Base-by-base conservation (phyloP, 2,888 invertebrate genomes). In the Dynastes maya region DNA sequence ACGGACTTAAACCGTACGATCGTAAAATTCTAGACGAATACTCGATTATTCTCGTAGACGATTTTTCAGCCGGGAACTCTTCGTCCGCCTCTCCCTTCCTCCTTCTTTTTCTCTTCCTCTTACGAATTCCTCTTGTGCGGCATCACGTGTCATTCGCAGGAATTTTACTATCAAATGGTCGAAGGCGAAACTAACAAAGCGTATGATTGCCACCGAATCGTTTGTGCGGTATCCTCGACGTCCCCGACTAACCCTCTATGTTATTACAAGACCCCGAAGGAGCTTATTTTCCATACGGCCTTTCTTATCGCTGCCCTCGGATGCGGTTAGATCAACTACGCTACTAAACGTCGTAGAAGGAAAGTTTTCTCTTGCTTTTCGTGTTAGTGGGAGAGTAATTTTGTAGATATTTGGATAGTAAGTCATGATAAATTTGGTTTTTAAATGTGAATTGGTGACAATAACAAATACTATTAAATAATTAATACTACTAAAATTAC, bases 91-190 rank as follows among this genome's bases (percentile, higher is more conserved):
- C 45, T 8, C 45, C 45, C 45, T 8, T 11, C 45, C 45, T 45
- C 8, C 8, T 11, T 45, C 45, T 11, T 9, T 67, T 45, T 49
- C 45, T 49, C n/a, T n/a, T 67, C 16, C 45, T 49, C 45, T 67
- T 75, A 53, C 37, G 78, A 67, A 85, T 86, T 84, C 85, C 77
- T 79, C 77, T 72, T 61, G 77, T 78, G 83, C 80, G 83, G 82
- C 81, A 82, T 84, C 83, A 82, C 83, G 86, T 85, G 88, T 88
- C 88, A 88, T 88, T 88, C 85, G 87, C 88, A 88, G 88, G 88
- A 88, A 88, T 88, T 88, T 88, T 88, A 88, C 88, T 88, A 88
- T 88, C 88, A 88, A 88, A 88, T 88, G 86, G 85, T 86, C 86
- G 85, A 85, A 85, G 85, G 84, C 85, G 84, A 79, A 81, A 81